Evolutionary conservation across 2,888 invertebrate genomes (phyloP).

Genomic region (Conchocele bisecta): DNA sequence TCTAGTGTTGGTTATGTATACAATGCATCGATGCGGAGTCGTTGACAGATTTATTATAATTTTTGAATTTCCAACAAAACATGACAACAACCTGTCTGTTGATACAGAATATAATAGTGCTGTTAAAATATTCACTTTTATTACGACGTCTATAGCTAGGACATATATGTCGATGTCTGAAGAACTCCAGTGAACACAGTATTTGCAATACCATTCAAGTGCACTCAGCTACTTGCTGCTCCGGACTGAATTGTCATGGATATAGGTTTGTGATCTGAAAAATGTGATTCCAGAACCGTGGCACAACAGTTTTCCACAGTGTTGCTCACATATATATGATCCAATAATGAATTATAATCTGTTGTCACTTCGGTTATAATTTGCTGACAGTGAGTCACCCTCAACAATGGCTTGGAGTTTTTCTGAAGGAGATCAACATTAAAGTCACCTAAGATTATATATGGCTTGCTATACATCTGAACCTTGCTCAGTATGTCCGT

Average conservation of each 20-base stretch:
- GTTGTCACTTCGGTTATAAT: background rate
- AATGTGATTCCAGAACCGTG: background rate
- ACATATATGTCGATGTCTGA: no score
- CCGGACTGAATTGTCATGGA: background rate
- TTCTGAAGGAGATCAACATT: background rate
- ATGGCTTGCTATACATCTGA: background rate
- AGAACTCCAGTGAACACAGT: no score
- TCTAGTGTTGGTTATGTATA: no score
- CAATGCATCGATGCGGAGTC: no score
- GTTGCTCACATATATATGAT: background rate
- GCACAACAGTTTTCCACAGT: background rate
- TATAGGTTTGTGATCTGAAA: background rate
- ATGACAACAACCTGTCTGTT: no score
- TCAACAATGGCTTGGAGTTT: background rate
- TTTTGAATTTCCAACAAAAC: no score
- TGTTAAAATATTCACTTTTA: no score
- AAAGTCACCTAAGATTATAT: background rate
- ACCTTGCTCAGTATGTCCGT: background rate
- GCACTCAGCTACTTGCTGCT: no score
- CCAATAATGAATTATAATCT: background rate
- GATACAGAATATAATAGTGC: no score
- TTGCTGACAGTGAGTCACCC: background rate
- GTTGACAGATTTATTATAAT: no score
- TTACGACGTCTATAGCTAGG: no score
- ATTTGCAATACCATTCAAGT: no score